A percentile compares a stretch with the other conserved stretches of the same genome.
phyloP scores from a whole-genome alignment of 2,888 invertebrate species.

The Drosophila dives region DNA sequence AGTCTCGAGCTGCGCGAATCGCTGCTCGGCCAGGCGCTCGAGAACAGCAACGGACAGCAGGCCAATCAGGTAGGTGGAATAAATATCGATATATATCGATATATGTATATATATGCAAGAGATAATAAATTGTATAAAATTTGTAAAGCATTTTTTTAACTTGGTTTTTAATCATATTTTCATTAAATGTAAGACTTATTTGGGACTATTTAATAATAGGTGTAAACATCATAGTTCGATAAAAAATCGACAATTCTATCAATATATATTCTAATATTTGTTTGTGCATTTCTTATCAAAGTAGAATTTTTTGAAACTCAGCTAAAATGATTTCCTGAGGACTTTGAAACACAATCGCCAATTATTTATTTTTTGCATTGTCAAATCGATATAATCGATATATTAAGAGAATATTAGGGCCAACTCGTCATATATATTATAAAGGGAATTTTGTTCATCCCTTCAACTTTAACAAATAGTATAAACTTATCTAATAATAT shows the following conservation, averaged over 20 bases:
- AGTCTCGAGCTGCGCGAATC: conserved; percentile 90
- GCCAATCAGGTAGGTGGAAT: conserved; percentile 76
- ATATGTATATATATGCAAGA: neutral
- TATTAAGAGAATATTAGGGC: no score
- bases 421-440: no score
- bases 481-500: rapidly evolving
- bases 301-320: neutral
- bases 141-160: neutral
- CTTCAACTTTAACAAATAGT: no score
- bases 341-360: no score
- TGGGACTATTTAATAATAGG: neutral
- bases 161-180: neutral
- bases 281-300: neutral
- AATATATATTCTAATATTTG: neutral
- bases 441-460: no score
- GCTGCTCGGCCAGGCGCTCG: conserved; percentile 91
- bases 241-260: neutral
- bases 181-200: neutral
- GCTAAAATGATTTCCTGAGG: neutral
- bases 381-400: neutral
- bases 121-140: neutral
- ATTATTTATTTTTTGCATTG: no score
- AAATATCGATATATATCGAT: no score
- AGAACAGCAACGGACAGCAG: conserved; percentile 87
- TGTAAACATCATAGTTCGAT: neutral